A percentile compares a stretch with the other conserved stretches of the same genome.
These are phyloP conservation scores for Archaeoteleia sp. DNA, from an alignment of 2,888 invertebrate species.

Conservation along the genomic window DNA sequence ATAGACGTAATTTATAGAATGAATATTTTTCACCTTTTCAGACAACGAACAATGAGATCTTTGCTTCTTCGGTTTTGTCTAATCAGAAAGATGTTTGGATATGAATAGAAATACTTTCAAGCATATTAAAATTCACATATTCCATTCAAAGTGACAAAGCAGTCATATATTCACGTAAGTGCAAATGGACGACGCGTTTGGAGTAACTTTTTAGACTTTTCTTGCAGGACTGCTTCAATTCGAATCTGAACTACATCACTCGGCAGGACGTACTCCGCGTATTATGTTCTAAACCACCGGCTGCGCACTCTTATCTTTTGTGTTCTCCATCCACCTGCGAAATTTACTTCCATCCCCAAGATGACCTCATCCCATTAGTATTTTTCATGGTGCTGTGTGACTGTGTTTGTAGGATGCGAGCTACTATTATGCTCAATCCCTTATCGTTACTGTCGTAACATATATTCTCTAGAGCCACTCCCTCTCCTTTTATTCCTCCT, in stretches of 20 bases:
- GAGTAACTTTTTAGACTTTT: conserved; percentile 41
- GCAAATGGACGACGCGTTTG: conserved; percentile 31
- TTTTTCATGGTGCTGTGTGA: conserved; percentile 67
- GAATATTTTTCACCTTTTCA: too few relatives aligned
- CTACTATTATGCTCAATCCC: conserved; percentile 65
- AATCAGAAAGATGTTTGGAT: too few relatives aligned
- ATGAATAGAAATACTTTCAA: too few relatives aligned
- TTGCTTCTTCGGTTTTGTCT: too few relatives aligned
- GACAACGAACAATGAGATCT: too few relatives aligned
- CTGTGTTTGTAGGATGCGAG: conserved; percentile 61
- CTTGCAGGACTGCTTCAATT: conserved; percentile 43
- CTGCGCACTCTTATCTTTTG: conserved; percentile 64
- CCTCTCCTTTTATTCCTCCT: conserved; percentile 36
- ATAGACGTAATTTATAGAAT: too few relatives aligned
- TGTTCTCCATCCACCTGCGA: conserved; percentile 64
- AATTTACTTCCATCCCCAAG: conserved; percentile 67
- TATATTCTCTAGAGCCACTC: conserved; percentile 61
- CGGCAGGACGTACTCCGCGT: conserved; percentile 53
- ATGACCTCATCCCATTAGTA: conserved; percentile 69
- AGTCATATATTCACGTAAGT: conserved; percentile 23
- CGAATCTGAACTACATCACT: conserved; percentile 52
- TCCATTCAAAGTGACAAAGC: conserved; percentile 14
- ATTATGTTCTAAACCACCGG: conserved; percentile 56
- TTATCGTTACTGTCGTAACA: conserved; percentile 64
- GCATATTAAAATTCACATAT: too few relatives aligned